Evolutionary conservation across 2,113 vertebrate genomes (phyloP).

Genomic region (Cinclus cinclus): DNA sequence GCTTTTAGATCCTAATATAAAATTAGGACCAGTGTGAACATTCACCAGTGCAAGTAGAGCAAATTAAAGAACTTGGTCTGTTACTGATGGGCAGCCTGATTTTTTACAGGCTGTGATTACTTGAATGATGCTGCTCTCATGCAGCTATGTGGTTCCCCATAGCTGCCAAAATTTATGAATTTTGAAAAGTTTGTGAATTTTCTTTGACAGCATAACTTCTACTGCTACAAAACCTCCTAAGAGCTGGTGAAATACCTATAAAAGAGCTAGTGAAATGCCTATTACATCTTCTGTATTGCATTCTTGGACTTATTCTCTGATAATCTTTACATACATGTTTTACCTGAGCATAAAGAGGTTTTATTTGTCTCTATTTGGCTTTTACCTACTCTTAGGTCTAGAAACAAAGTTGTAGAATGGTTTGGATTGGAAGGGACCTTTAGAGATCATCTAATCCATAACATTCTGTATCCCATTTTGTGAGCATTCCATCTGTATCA

Average conservation of each 20-base stretch:
- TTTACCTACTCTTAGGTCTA: background rate
- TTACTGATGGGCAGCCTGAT: background rate
- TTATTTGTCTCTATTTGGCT: background rate
- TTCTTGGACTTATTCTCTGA: background rate
- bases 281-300: background rate
- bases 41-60: background rate
- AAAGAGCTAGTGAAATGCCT: background rate
- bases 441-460: background rate
- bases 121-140: background rate
- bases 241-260: background rate
- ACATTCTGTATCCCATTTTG: background rate
- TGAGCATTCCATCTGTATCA: background rate
- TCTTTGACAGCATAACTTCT: background rate
- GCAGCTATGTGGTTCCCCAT: rapidly evolving
- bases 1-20: background rate
- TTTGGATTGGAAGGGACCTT: background rate
- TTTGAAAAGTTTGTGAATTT: background rate
- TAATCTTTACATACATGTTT: background rate
- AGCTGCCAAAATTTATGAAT: background rate
- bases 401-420: background rate
- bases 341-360: background rate
- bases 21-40: background rate
- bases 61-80: background rate
- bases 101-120: background rate
- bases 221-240: background rate